Evolutionary conservation across 2,797 vertebrate species (phyloP).

Genomic region (Jordanella pulchra): DNA sequence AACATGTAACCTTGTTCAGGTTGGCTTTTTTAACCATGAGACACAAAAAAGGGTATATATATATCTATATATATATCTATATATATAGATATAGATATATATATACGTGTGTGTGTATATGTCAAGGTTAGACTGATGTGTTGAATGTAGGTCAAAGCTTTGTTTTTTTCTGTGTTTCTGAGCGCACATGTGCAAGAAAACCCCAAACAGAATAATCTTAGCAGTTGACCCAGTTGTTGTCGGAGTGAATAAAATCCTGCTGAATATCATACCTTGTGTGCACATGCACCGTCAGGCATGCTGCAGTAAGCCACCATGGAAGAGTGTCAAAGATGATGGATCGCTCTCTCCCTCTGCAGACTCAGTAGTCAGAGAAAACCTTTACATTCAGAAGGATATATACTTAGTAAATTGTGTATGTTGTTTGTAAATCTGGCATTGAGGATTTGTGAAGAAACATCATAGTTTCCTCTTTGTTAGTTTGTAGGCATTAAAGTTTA

Average conservation of each 20-base stretch:
- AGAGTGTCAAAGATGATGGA: conserved; percentile 32
- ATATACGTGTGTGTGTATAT: too few species aligned
- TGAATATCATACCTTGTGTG: conserved; percentile 31
- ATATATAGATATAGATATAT: conserved; percentile 3
- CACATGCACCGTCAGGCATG: conserved; percentile 11
- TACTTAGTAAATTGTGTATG: neutral
- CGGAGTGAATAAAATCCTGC: conserved; percentile 51
- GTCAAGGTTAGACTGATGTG: conserved; percentile 19
- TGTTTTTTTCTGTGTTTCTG: conserved; percentile 36
- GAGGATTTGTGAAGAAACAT: neutral
- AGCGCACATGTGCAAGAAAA: conserved; percentile 22
- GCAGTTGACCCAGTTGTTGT: conserved; percentile 54
- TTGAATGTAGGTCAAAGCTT: conserved; percentile 43
- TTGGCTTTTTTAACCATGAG: conserved; percentile 11
- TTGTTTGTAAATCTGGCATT: neutral
- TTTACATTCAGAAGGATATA: conserved; percentile 12
- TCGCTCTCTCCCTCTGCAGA: conserved; percentile 13
- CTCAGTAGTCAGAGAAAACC: conserved; percentile 43
- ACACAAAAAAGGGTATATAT: neutral
- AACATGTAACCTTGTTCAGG: conserved; percentile 23
- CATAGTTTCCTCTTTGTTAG: neutral
- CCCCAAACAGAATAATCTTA: conserved; percentile 28
- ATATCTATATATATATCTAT: neutral
- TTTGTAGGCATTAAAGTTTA: neutral
- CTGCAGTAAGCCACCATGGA: conserved; percentile 35